Conservation (phyloP, 2,888 invertebrate genomes). For the Acholoe squamosa region DNA sequence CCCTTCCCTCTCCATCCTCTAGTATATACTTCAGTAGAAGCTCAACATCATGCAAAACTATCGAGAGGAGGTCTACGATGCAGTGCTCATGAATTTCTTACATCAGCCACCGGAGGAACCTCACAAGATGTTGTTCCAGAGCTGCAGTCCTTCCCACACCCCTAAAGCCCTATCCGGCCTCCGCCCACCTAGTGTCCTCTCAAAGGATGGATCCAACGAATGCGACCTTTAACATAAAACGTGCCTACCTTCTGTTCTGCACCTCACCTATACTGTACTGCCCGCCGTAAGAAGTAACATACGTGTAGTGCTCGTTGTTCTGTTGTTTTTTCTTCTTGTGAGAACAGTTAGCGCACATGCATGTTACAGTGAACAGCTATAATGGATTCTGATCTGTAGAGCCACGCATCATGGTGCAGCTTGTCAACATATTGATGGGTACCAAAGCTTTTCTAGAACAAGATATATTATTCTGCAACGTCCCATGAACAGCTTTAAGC, state of each 20-base stretch:
- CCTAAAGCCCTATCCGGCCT: background rate
- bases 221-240: background rate
- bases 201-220: background rate
- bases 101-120: too few species aligned
- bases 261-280: too few species aligned
- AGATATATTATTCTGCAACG: too few species aligned
- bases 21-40: background rate
- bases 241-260: background rate
- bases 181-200: background rate
- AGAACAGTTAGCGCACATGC: constrained; percentile 13
- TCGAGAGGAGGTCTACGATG: too few species aligned
- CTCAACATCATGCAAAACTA: too few species aligned
- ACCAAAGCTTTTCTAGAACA: too few species aligned
- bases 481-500: too few species aligned
- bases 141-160: background rate
- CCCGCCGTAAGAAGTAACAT: background rate
- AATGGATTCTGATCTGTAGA: too few species aligned
- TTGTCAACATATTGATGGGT: too few species aligned
- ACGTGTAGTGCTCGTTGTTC: background rate
- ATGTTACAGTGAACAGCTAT: background rate
- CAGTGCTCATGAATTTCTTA: too few species aligned
- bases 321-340: background rate
- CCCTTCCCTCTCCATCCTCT: background rate
- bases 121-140: too few species aligned
- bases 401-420: too few species aligned